These are phyloP conservation scores for Sarcophaga bullata DNA, from an alignment of 1,140 invertebrate genomes.

Conservation along the genomic window DNA sequence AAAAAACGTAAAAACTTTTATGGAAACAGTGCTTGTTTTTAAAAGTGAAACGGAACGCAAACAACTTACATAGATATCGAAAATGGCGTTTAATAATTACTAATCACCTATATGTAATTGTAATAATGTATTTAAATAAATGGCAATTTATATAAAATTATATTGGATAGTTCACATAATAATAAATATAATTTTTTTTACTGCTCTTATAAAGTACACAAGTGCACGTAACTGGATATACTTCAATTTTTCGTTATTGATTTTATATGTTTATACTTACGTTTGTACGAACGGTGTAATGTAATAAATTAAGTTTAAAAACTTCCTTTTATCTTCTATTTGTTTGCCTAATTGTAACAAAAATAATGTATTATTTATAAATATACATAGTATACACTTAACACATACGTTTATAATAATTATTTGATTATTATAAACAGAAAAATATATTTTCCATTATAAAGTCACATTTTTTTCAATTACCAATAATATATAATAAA, in stretches of 20 bases:
- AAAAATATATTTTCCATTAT: slow-evolving; percentile 21
- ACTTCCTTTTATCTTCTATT: background rate
- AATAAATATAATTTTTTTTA: too few relatives aligned
- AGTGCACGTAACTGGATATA: background rate
- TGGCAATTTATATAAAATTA: background rate
- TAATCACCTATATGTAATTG: background rate
- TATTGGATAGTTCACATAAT: too few relatives aligned
- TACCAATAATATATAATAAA: slow-evolving; percentile 7
- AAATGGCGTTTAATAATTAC: background rate
- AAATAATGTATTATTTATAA: slow-evolving; percentile 21
- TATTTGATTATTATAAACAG: background rate
- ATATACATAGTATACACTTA: slow-evolving; percentile 15
- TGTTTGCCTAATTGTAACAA: slow-evolving; percentile 6
- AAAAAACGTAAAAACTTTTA: background rate
- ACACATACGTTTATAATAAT: background rate
- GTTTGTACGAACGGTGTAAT: background rate
- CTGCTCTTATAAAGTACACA: background rate
- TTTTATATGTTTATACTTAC: background rate
- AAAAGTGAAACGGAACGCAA: too few relatives aligned
- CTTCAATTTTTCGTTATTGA: background rate
- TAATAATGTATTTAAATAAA: slow-evolving; percentile 13
- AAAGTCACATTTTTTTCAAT: slow-evolving; percentile 8
- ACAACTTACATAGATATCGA: background rate
- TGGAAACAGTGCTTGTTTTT: background rate
- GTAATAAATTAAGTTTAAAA: slow-evolving; percentile 1